Evolutionary conservation across 92 coral and sea anemone species (phyloP), one percentile per base, ranked within the genome.

Genomic region (Montipora capitata): DNA sequence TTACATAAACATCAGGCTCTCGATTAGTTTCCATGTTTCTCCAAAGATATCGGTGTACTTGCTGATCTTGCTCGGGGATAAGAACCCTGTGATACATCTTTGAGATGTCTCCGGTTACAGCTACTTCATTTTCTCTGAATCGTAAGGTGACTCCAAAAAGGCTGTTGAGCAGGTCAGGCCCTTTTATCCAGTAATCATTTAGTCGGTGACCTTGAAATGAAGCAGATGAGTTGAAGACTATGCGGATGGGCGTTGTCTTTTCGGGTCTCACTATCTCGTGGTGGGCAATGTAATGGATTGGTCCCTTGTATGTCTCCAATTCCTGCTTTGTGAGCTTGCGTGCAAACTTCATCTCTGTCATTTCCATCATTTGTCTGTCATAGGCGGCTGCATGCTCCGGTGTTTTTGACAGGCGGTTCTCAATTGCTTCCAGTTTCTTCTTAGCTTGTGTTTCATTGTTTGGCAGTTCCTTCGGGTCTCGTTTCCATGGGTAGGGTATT

Each of bases 1-100:
- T 91, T 8, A 91, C 88, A 64, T 91, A 91, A 48, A 76, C 76
- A 68, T 93, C 94, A 5, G 96, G 94, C 43, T 83, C 90, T 70
- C 90, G 85, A 6, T 83, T 20, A 5, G 86, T 76, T 39, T 87
- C 88, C 80, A 88, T 18, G 68, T 73, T 83, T 69, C 90, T 74
- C 88, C 92, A 90, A 4, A 90, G 85, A 70, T 77, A 90, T 8
- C 94, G 69, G 80, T 90, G 94, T 0, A 90, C 94, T 35, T 90
- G 94, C 39, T 90, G 94, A 62, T 90, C 90, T 45, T 80, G 79
- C 41, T 85, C 78, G 35, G 78, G 85, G 62, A 90, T 90, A n/a
- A 85, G 93, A 45, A 90, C 74, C 68, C 87, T 61, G 89, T 89
- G 93, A 42, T 84, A 89, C 89, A 89, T 84, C 40, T 89, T 89